Base-by-base conservation (phyloP, 2,113 vertebrate species). In the Oplegnathus fasciatus region DNA sequence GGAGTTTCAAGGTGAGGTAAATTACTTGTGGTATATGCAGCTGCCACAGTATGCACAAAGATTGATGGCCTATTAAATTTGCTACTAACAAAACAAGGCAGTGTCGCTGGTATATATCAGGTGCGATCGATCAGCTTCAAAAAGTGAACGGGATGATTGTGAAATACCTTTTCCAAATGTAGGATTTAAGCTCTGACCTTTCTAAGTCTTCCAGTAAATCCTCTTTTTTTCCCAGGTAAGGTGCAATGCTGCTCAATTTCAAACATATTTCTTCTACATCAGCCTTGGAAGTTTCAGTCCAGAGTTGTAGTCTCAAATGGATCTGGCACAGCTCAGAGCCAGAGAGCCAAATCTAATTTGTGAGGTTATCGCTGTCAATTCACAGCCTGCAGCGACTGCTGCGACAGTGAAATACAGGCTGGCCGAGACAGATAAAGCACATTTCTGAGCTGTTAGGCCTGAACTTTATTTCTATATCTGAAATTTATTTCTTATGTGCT, bases 291-390 rank as follows among this genome's bases (percentile, higher is more conserved):
- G 84, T 87, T 90, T 83, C 69, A 77, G 52, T 86, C 65, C 78
- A 79, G 46, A 83, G 80, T 86, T 54, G 82, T 75, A 32, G 90
- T 80, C 90, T 91, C 90, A 87, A 78, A 91, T 89, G 88, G 91
- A 91, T 91, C 84, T 88, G 85, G 85, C 84, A 89, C 70, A 85
- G 86, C 88, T 88, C 81, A 89, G 84, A 85, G 90, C 91, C 84
- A 80, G 40, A 80, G 88, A 89, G 85, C 80, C 90, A 93, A 90
- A 92, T 90, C 85, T 92, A 84, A 93, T 92, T 94, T 93, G 89
- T 90, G 82, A 88, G 87, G 89, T 93, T 91, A 94, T 93, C 90
- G 61, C 85, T 88, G 90, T 93, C 89, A 83, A 87, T 92, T 90
- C 83, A 75, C 76, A 75, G 86, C 88, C 84, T 30, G 82, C 84